Evolutionary conservation across 2,113 vertebrate genomes (phyloP), one percentile per base, ranked within the genome.

Genomic region (Orthonyx spaldingii): DNA sequence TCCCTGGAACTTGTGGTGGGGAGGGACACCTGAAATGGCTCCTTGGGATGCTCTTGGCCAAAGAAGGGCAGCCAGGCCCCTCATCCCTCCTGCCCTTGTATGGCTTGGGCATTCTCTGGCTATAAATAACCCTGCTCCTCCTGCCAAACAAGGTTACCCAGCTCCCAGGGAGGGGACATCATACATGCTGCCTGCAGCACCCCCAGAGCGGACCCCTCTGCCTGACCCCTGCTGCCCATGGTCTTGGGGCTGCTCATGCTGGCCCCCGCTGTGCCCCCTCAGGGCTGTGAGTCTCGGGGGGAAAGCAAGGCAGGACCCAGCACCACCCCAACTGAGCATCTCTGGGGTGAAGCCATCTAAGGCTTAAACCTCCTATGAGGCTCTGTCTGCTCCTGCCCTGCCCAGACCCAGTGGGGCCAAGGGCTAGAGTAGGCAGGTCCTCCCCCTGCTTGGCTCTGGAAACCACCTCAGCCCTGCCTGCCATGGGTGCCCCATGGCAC

Each of bases 1-100:
- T 63, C 83, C 39, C 66, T 39, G 86, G 17, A 10, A 26, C 44
- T 60, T 35, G 50, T 10, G 4, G 4, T 14, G 14, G 33, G 8
- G 37, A 26, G 41, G 10, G 10, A 56, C 79, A 93, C 92, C 94
- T 92, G 77, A 59, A 68, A 77, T 8, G 7, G 52, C 50, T 50
- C 59, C 52, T 69, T 0, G 1, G 55, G 78, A 63, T 75, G 84
- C 57, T 61, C 76, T 52, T 15, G 1, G 1, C 94, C 89, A 88
- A 96, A 95, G 93, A 94, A 86, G 76, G 94, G 50, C 92, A 84
- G 55, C 53, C 63, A 46, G 37, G 64, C 93, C 80, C 71, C 72
- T 68, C 71, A 1, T 84, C n/a, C 52, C 32, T 93, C 63, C 78
- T 95, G 74, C 69, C 96, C 96, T 95, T 97, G 88, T 96, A 97